Evolutionary conservation across 2,888 invertebrate genomes (phyloP), one percentile per base, ranked within the genome.

Genomic region (Lobophora halterata): DNA sequence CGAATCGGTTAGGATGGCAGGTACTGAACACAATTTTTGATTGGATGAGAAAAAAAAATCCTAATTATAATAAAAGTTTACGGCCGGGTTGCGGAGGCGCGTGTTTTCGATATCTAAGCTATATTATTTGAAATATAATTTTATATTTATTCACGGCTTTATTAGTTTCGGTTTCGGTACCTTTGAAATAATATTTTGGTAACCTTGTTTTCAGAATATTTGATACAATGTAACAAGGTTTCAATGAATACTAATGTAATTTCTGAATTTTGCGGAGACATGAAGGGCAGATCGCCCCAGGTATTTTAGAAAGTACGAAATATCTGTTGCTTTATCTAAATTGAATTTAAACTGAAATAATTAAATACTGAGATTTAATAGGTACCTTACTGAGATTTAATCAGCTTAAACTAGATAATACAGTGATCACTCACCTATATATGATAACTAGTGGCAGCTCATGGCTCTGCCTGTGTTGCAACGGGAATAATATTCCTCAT

Each of bases 211-310:
- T 9, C 23, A 19, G 14, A 33, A 29, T 3, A 25, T 25, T 29
- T 16, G 14, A 24, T 40, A 39, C 21, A 28, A 19, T 24, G 13
- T n/a, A 25, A 16, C 19, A 12, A 31, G 29, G 14, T 30, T 36
- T 43, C 39, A 36, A 36, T 47, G 39, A 43, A 43, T 39, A 40
- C 25, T 43, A 43, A 46, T 46, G 20, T 20, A 31, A 39, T 34
- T 35, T 25, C 21, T 26, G 17, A 29, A 46, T 42, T 30, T 42
- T 25, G n/a, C 27, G 37, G 14, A 36, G 18, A 33, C 17, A 29
- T 27, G 9, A 6, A 12, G 26, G 16, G 17, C 17, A 23, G 18
- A 16, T 30, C 33, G 27, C 28, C 27, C 3, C 21, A 39, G 32
- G 27, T 27, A 37, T 9, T 17, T 27, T 27, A 17, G 11, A 11